Percentiles rank a stretch among this genome's conserved stretches.
Evolutionary conservation across 2,888 invertebrate genomes (phyloP).

Genomic region (Orthosia gothica): DNA sequence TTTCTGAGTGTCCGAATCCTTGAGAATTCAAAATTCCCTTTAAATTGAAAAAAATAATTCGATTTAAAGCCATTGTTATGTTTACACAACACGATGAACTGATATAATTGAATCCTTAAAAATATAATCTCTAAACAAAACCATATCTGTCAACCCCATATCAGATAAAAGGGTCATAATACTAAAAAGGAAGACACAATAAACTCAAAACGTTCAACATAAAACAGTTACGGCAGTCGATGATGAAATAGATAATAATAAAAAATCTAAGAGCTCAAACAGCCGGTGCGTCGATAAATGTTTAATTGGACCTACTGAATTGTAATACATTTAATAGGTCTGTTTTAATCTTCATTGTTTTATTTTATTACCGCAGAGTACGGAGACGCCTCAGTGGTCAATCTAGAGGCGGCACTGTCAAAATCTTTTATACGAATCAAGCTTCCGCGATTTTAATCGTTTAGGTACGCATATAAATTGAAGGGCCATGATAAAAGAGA

Average conservation of each 20-base stretch:
- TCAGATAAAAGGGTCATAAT: slow-evolving; percentile 1
- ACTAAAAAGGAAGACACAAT: slow-evolving; percentile 51
- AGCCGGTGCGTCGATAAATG: slow-evolving; percentile 68
- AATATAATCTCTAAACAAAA: neutral
- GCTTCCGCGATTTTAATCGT: too few species aligned
- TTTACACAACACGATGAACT: too few species aligned
- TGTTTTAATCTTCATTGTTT: slow-evolving; percentile 68
- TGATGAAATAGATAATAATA: slow-evolving; percentile 81
- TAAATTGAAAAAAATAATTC: too few species aligned
- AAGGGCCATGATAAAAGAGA: too few species aligned
- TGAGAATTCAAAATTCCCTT: too few species aligned
- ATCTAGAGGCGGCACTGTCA: too few species aligned
- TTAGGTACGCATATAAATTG: too few species aligned
- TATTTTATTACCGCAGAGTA: slow-evolving; percentile 52
- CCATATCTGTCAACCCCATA: neutral
- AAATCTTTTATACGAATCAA: too few species aligned
- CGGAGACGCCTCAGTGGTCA: neutral
- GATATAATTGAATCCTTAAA: too few species aligned
- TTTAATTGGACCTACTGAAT: slow-evolving; percentile 57
- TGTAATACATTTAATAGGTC: slow-evolving; percentile 74
- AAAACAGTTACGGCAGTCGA: slow-evolving; percentile 76
- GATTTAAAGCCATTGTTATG: too few species aligned
- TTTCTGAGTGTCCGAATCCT: too few species aligned
- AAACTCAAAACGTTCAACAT: slow-evolving; percentile 67
- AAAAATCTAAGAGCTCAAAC: slow-evolving; percentile 68